phyloP scores from a whole-genome alignment of 2,113 vertebrate genomes.

The Nesospiza acunhae region DNA sequence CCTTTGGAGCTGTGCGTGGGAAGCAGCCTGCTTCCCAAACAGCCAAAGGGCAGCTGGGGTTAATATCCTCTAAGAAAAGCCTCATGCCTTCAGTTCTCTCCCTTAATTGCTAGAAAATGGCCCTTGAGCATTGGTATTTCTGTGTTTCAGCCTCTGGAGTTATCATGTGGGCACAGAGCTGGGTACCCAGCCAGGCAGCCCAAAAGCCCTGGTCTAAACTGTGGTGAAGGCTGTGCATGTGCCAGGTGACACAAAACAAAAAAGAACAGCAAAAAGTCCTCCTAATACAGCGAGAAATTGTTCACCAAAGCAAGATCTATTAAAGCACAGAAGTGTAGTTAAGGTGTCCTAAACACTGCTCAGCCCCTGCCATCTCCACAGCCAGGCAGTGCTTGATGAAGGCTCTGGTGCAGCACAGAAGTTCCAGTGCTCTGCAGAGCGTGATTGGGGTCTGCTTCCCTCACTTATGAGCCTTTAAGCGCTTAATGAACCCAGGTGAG shows the following conservation, averaged over 20 bases:
- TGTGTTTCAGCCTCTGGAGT: neutral
- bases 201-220: neutral
- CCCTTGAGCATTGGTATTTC: neutral
- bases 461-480: conserved; percentile 11
- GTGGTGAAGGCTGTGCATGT: neutral
- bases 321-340: neutral
- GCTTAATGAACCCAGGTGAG: conserved; percentile 35
- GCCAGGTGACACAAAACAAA: neutral
- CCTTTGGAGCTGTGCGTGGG: neutral
- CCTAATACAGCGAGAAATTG: neutral
- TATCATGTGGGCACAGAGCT: neutral
- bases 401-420: neutral
- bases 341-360: neutral
- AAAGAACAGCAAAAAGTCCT: neutral
- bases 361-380: neutral
- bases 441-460: neutral
- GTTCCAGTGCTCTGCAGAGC: neutral
- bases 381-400: neutral
- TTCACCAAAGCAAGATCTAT: neutral
- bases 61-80: neutral
- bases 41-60: neutral
- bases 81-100: neutral
- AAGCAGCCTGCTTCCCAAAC: neutral
- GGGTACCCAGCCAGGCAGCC: neutral
- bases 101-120: conserved; percentile 37